Evolutionary conservation across 2,797 vertebrate species (phyloP).

Genomic region (Danio kyathit): DNA sequence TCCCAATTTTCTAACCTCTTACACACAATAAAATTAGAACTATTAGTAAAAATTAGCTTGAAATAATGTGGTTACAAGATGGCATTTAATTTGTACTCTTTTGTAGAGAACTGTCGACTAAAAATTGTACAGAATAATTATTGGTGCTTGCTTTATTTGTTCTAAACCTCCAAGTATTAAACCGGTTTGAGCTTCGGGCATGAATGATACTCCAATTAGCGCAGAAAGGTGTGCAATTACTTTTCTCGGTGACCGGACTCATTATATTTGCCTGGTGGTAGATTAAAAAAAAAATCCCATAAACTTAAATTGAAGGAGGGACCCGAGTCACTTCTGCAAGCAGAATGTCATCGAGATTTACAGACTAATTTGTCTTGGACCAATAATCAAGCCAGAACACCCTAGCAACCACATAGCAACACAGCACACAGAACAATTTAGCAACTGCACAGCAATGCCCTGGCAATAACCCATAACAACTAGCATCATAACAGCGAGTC

Average conservation of each 20-base stretch:
- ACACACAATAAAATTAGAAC: not conserved
- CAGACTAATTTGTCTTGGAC: not conserved
- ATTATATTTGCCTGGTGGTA: conserved; percentile 4
- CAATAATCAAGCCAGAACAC: conserved; percentile 1
- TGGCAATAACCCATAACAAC: not conserved
- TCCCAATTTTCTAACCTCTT: not conserved
- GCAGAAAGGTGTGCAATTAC: not conserved
- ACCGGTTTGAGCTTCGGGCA: not conserved
- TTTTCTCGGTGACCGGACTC: conserved; percentile 5
- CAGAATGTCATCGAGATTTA: not conserved
- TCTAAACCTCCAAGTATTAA: not conserved
- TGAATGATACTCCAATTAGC: conserved; percentile 4
- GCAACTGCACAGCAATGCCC: not conserved
- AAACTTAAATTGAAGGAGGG: not conserved
- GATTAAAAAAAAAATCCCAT: not conserved
- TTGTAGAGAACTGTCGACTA: too few relatives aligned
- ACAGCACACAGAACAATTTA: not conserved
- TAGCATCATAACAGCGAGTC: not conserved
- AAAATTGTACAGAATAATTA: conserved; percentile 1
- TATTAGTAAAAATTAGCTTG: not conserved
- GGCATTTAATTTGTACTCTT: not conserved
- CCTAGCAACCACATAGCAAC: not conserved
- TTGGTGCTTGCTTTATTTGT: not conserved
- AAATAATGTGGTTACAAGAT: not conserved
- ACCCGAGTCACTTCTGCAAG: not conserved